Base-by-base conservation (phyloP, 53 echinoderm and acorn worm genomes). In the Astropecten irregularis region DNA sequence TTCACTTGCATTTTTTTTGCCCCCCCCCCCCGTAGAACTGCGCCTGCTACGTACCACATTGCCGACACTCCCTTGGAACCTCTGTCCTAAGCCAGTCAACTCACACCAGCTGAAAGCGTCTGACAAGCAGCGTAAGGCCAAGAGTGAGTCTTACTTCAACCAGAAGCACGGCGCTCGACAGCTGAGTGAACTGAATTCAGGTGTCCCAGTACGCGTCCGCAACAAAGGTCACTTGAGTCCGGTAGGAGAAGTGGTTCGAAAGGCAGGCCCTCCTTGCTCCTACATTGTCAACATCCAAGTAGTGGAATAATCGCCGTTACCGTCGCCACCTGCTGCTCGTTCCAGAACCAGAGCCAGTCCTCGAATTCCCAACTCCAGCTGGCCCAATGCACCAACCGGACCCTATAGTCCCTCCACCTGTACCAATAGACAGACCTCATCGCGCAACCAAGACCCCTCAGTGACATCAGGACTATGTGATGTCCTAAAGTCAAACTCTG, bases 151-250 rank as follows among this genome's bases (percentile, higher is more conserved):
- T 31, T 66, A 66, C 49, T 82, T 51, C 0, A 82, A 67, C 38
- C 38, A 66, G 4, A 82, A 82, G 42, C 67, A 66, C 22, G 82
- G 82, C 28, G 82, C 51, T 15, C 38, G 40, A 50, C 22, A 52
- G 10, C 67, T 67, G 16, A 37, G 58, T 49, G 82, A 47, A 40
- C 36, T 82, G 49, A 66, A 66, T 5, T 23, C 49, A 33, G 66
- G 82, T 33, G 82, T 66, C 58, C 19, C 26, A 48, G 82, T 82
- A 4, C 26, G 44, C 11, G 39, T 82, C 38, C 47, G 28, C 32
- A 31, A 56, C 34, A 66, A 82, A 66, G 32, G 6, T 50, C 51
- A 67, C 35, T 66, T 63, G 64, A 20, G 82, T 49, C 66, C 64
- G 28, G 66, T 36, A 19, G 82, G 82, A 16, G 11, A 33, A 51